Evolutionary conservation across 2,797 vertebrate genomes (phyloP), one percentile per base, ranked within the genome.

Genomic region (Hydrophis major): DNA sequence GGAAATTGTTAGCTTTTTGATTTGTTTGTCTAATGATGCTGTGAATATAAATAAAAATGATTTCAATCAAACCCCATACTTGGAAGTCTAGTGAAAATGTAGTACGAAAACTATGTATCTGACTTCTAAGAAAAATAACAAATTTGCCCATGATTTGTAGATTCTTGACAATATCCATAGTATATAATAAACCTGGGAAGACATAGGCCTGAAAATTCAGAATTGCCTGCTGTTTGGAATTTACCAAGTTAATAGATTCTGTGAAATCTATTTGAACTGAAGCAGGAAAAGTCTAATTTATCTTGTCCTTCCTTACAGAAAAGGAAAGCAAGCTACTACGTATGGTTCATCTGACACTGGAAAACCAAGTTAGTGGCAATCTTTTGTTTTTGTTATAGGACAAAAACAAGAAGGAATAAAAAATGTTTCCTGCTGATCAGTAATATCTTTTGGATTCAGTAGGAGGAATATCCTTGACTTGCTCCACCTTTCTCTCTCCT

Each of bases 351-450:
- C 97, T 16, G 97, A 98, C 74, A 95, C 96, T 87, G 97, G 97
- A 92, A 98, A 98, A 95, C 96, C 97, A 97, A 98, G 98, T 98
- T 94, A 94, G 98, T 97, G 78, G 57, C 90, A 93, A 63, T 90
- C 10, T 32, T 78, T 74, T 28, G 7, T 6, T 55, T 57, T 2
- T n/a, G 27, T 87, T 22, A 8, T 60, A 37, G 86, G 5, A 27
- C 4, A 90, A 74, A 11, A 59, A 27, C 4, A 90, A 74, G 18
- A 59, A 12, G 22, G 42, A 47, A 12, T 18, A 47, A 89, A 59
- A 86, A 88, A 74, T 28, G 53, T 32, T 74, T 42, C 25, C n/a
- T 42, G 55, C 8, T 10, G 20, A 57, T 74, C 69, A 78, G 27
- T 92, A 61, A 53, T 69, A 57, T 4, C 12, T 20, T 86, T 86